Conservation (phyloP, 2,888 invertebrate genomes). For the Microplitis deprimator region DNA sequence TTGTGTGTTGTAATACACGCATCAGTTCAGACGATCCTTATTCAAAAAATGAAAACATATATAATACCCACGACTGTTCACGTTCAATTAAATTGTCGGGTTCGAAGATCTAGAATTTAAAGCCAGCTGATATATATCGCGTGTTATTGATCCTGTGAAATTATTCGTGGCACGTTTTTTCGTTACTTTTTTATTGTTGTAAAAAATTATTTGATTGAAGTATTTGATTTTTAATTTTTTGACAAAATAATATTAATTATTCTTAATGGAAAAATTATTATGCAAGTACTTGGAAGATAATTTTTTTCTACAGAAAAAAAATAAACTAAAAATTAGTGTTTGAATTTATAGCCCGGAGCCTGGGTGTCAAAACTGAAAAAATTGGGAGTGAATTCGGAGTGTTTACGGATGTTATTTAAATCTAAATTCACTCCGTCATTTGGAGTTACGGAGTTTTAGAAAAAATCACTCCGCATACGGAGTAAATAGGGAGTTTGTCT, state of each 20-base stretch:
- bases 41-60: constrained; percentile 23
- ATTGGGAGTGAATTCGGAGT: no score
- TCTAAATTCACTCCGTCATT: no score
- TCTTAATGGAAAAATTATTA: neutral
- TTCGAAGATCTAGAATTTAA: constrained; percentile 27
- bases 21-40: constrained; percentile 40
- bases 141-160: neutral
- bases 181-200: neutral
- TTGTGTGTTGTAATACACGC: constrained; percentile 44
- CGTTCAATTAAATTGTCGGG: constrained; percentile 46
- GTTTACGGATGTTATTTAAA: no score
- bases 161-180: neutral
- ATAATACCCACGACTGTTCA: constrained; percentile 37
- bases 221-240: neutral
- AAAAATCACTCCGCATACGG: no score
- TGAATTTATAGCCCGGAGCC: no score
- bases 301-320: no score
- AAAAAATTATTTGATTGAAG: neutral
- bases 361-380: no score
- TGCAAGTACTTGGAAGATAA: neutral
- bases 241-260: neutral
- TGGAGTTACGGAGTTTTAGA: no score
- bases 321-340: no score
- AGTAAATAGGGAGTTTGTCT: no score
- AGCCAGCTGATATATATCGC: constrained; percentile 22